These are phyloP conservation scores for Acleris cristana DNA, from an alignment of 2,888 invertebrate species.

Conservation along the genomic window DNA sequence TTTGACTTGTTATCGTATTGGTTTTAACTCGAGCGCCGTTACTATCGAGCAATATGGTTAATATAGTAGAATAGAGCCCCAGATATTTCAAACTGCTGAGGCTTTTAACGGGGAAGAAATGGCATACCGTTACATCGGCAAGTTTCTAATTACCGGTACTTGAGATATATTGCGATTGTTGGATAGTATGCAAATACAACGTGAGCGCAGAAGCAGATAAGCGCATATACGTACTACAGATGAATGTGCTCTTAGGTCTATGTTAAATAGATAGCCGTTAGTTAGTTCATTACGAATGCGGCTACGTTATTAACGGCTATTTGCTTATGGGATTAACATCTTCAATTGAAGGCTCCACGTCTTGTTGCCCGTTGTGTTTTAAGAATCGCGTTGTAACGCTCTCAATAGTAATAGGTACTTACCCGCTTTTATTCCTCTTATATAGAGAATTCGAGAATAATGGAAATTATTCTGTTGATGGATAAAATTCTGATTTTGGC, in stretches of 20 bases:
- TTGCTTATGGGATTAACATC: slow-evolving; percentile 22
- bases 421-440: no score
- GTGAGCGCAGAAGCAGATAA: slow-evolving; percentile 60
- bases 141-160: slow-evolving; percentile 74
- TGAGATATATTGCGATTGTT: slow-evolving; percentile 74
- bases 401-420: no score
- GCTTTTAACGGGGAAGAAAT: slow-evolving; percentile 45
- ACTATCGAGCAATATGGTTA: no score
- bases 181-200: slow-evolving; percentile 73
- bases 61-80: background rate
- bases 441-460: no score
- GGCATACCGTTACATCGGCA: slow-evolving; percentile 69
- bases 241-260: slow-evolving; percentile 40
- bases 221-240: slow-evolving; percentile 48
- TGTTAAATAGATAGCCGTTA: slow-evolving; percentile 25
- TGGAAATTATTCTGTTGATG: background rate
- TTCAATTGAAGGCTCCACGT: slow-evolving; percentile 1
- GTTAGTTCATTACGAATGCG: slow-evolving; percentile 34
- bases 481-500: slow-evolving; percentile 4
- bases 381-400: background rate
- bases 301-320: slow-evolving; percentile 20
- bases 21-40: no score
- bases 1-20: no score
- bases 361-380: background rate
- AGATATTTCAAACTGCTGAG: background rate